phyloP scores from a whole-genome alignment of 2,113 vertebrate genomes.

The Junco hyemalis region DNA sequence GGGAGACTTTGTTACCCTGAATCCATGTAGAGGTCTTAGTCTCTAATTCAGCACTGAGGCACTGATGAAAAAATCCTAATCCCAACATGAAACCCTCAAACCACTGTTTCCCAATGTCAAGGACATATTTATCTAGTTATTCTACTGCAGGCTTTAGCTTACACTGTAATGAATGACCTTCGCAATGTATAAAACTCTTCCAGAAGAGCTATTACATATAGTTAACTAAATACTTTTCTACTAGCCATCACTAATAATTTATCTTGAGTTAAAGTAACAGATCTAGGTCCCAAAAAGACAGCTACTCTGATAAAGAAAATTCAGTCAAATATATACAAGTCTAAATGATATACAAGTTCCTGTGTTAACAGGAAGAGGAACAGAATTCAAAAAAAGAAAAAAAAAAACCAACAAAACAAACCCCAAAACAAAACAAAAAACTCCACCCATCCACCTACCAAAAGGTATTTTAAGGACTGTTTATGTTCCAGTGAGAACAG shows the following conservation, averaged over 20 bases:
- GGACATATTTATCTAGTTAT: background rate
- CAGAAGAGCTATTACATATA: background rate
- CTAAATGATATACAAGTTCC: background rate
- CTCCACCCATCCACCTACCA: background rate
- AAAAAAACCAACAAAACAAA: too few species aligned
- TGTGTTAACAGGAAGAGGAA: background rate
- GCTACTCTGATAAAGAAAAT: background rate
- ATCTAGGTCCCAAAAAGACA: background rate
- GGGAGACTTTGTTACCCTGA: background rate
- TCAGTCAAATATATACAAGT: background rate
- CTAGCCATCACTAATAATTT: background rate
- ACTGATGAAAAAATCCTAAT: slow-evolving; percentile 2
- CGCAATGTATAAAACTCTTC: background rate
- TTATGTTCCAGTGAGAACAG: slow-evolving; percentile 34
- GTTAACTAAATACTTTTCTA: background rate
- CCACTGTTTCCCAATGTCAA: background rate
- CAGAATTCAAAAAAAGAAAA: background rate
- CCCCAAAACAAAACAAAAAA: background rate
- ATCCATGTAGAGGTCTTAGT: background rate
- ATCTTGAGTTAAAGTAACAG: background rate
- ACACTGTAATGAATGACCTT: background rate
- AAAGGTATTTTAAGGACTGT: slow-evolving; percentile 44
- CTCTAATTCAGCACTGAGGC: background rate
- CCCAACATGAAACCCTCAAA: slow-evolving; percentile 5
- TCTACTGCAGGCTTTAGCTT: background rate